Conservation (phyloP, 2,888 invertebrate genomes). For the Vanessa cardui region DNA sequence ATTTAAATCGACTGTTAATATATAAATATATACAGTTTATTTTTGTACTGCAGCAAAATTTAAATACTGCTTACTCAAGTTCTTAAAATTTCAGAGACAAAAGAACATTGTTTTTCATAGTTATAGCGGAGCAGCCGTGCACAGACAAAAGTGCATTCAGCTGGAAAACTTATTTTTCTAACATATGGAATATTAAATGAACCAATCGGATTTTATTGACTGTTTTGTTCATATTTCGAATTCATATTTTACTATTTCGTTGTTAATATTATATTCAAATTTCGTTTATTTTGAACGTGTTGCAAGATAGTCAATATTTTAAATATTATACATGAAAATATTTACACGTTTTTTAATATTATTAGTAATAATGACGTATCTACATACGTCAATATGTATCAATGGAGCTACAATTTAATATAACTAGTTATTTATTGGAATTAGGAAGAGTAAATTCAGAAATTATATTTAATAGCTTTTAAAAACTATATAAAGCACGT, state of each 20-base stretch:
- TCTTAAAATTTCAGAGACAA: slow-evolving; percentile 4
- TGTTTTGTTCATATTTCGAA: slow-evolving; percentile 4
- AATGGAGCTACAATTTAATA: too few relatives aligned
- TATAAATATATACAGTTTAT: not conserved
- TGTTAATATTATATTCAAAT: slow-evolving; percentile 9
- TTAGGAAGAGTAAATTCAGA: too few relatives aligned
- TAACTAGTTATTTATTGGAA: too few relatives aligned
- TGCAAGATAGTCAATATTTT: too few relatives aligned
- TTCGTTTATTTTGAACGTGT: too few relatives aligned
- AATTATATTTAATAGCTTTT: too few relatives aligned
- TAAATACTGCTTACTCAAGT: not conserved
- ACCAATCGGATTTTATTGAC: slow-evolving; percentile 12
- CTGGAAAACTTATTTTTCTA: slow-evolving; percentile 4
- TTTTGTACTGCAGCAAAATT: slow-evolving; percentile 2
- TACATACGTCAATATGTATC: too few relatives aligned
- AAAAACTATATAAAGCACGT: too few relatives aligned
- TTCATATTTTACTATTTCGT: not conserved
- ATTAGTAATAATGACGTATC: too few relatives aligned
- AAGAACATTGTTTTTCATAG: slow-evolving; percentile 4
- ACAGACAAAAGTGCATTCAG: slow-evolving; percentile 9
- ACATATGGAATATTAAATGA: slow-evolving; percentile 9
- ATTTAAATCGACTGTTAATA: not conserved
- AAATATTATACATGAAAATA: too few relatives aligned
- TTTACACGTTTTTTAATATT: too few relatives aligned
- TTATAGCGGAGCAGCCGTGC: slow-evolving; percentile 7